phyloP scores from a whole-genome alignment of 2,113 vertebrate species.

The Psophia crepitans region DNA sequence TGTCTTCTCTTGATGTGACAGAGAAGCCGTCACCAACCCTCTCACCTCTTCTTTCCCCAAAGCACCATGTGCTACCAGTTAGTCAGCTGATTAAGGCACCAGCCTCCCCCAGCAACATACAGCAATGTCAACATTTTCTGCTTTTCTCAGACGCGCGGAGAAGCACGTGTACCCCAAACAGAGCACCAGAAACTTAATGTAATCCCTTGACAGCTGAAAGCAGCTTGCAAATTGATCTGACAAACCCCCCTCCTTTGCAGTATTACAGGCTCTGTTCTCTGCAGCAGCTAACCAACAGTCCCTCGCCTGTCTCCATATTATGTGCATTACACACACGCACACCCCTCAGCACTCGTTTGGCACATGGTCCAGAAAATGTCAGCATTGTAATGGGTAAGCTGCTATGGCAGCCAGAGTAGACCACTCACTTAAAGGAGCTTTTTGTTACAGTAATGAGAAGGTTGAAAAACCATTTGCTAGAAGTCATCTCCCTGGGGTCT shows the following conservation, averaged over 20 bases:
- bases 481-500: slow-evolving; percentile 43
- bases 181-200: background rate
- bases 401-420: slow-evolving; percentile 33
- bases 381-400: slow-evolving; percentile 52
- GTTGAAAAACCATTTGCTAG: slow-evolving; percentile 29
- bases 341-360: slow-evolving; percentile 5
- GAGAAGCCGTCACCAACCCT: background rate
- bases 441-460: slow-evolving; percentile 49
- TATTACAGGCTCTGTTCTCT: background rate
- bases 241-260: background rate
- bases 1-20: background rate
- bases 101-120: background rate
- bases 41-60: background rate
- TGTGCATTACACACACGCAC: background rate
- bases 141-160: background rate
- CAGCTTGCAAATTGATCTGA: slow-evolving; percentile 16
- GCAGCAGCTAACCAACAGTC: background rate
- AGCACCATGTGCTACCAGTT: background rate
- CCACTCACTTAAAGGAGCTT: slow-evolving; percentile 52
- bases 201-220: slow-evolving; percentile 14
- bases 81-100: background rate
- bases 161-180: background rate
- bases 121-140: background rate
- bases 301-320: background rate
- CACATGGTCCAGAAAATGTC: slow-evolving; percentile 53